Percentiles rank a stretch among this genome's conserved stretches.
These are phyloP conservation scores for Cylindroiulus punctatus DNA, from an alignment of 2,888 invertebrate genomes.

Conservation along the genomic window DNA sequence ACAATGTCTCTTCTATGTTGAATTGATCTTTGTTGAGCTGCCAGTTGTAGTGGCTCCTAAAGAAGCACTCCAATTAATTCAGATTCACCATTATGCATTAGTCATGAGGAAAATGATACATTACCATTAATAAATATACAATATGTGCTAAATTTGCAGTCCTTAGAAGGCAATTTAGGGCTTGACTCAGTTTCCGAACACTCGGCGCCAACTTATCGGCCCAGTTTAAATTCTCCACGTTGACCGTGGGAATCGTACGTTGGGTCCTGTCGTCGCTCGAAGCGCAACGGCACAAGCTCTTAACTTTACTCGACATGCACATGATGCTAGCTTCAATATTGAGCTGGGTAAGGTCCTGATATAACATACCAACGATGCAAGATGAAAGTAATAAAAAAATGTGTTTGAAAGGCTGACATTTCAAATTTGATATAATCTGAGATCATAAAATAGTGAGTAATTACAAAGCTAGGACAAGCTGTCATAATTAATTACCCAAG, in stretches of 20 bases:
- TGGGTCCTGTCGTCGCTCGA: background rate
- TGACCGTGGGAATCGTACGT: slow-evolving; percentile 16
- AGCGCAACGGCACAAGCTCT: slow-evolving; percentile 71
- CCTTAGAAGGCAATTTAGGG: slow-evolving; percentile 79
- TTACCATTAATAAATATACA: slow-evolving; percentile 64
- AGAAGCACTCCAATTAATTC: background rate
- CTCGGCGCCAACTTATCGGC: slow-evolving; percentile 80
- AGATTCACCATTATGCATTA: background rate
- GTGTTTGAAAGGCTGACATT: too few species aligned
- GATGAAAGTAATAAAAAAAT: too few species aligned
- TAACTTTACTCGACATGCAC: slow-evolving; percentile 84
- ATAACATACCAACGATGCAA: background rate
- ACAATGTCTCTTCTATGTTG: slow-evolving; percentile 88
- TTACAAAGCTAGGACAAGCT: too few species aligned
- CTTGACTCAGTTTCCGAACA: slow-evolving; percentile 81
- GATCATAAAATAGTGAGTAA: too few species aligned
- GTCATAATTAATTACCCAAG: slow-evolving; percentile 69
- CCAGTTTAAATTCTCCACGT: slow-evolving; percentile 71
- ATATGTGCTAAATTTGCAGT: slow-evolving; percentile 59
- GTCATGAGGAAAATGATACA: background rate
- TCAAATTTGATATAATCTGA: too few species aligned
- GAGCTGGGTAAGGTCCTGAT: slow-evolving; percentile 79
- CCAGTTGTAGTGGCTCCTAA: slow-evolving; percentile 63
- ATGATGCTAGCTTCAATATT: slow-evolving; percentile 89
- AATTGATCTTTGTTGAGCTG: slow-evolving; percentile 77